phyloP scores from a whole-genome alignment of 2,113 vertebrate species.

The Rynchops niger region DNA sequence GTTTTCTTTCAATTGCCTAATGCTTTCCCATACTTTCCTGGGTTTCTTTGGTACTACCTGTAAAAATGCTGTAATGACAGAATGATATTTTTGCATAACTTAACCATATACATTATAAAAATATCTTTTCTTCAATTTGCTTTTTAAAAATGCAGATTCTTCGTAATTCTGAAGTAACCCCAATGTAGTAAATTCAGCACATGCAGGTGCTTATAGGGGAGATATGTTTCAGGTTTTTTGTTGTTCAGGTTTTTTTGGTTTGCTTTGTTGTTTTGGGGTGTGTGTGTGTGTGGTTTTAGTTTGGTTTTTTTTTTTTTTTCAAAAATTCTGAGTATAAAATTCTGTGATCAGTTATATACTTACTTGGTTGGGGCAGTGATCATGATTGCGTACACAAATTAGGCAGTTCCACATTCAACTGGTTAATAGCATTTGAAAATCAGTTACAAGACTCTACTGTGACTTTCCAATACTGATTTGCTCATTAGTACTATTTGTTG shows the following conservation, averaged over 20 bases:
- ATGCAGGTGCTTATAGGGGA: not conserved
- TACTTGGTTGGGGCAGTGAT: not conserved
- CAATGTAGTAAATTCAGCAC: not conserved
- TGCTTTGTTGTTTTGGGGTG: not conserved
- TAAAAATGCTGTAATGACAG: not conserved
- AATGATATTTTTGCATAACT: not conserved
- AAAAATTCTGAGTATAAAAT: not conserved
- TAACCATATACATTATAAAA: not conserved
- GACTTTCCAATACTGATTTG: not conserved
- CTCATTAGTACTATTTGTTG: not conserved
- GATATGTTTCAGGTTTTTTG: not conserved
- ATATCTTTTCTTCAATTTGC: accelerated
- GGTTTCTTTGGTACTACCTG: not conserved
- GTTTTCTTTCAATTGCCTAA: slow-evolving; percentile 5
- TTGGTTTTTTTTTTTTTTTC: too few relatives aligned
- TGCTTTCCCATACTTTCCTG: not conserved
- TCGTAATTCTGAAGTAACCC: not conserved
- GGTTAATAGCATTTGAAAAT: not conserved
- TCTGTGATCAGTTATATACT: not conserved
- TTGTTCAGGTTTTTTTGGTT: too few relatives aligned
- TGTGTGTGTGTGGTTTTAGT: not conserved
- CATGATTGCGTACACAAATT: not conserved
- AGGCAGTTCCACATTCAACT: not conserved
- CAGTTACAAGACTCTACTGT: not conserved
- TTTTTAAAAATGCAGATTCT: not conserved